These are phyloP conservation scores for Bambusicola thoracicus DNA, from an alignment of 2,113 vertebrate genomes.

Conservation along the genomic window DNA sequence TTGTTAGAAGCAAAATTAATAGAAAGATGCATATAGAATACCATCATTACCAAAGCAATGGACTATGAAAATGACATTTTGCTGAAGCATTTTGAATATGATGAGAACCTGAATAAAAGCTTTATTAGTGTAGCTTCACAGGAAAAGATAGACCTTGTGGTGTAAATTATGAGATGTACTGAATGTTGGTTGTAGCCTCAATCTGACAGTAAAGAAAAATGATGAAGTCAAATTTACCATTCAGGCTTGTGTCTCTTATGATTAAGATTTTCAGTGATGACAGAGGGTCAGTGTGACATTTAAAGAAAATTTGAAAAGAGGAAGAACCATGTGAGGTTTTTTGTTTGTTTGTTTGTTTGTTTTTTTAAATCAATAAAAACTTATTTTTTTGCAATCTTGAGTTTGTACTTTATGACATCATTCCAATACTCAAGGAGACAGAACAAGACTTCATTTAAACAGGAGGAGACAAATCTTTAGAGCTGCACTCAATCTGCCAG, in stretches of 20 bases:
- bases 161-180: neutral
- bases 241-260: neutral
- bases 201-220: neutral
- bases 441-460: neutral
- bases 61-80: constrained; percentile 41
- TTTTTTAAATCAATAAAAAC: neutral
- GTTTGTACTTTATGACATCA: neutral
- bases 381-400: neutral
- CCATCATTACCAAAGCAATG: constrained; percentile 33
- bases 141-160: neutral
- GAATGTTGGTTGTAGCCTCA: neutral
- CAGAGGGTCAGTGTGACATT: neutral
- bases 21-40: neutral
- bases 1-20: neutral
- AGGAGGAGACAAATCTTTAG: neutral
- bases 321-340: neutral
- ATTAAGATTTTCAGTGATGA: neutral
- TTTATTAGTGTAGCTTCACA: neutral
- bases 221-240: neutral
- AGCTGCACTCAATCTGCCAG: neutral
- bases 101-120: neutral
- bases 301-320: neutral
- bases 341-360: too few relatives aligned
- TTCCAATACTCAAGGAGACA: neutral
- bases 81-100: neutral